Percentiles rank a stretch among this genome's conserved stretches.
Conservation (phyloP, 2,113 vertebrate species). For the Tragulus kanchil region DNA sequence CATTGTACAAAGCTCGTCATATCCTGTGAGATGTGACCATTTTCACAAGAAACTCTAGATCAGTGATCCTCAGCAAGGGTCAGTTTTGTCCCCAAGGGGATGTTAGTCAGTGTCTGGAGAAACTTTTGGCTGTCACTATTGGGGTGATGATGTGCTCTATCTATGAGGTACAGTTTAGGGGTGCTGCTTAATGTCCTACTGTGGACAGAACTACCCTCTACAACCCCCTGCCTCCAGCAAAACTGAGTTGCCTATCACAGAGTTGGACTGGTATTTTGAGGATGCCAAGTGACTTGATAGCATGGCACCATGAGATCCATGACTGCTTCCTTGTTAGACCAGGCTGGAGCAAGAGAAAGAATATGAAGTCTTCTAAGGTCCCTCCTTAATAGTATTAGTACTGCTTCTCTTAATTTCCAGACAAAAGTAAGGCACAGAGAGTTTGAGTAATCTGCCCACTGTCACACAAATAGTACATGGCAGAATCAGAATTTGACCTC, state of each 20-base stretch:
- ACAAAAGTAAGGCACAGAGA: neutral
- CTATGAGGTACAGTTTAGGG: neutral
- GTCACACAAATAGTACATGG: neutral
- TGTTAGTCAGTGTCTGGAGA: neutral
- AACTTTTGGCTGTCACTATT: neutral
- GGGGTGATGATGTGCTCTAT: neutral
- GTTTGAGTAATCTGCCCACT: neutral
- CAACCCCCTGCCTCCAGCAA: neutral
- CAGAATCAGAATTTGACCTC: neutral
- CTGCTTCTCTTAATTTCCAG: too few relatives aligned
- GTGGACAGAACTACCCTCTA: neutral
- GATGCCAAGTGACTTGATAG: neutral
- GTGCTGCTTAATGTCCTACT: neutral
- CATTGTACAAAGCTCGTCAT: neutral
- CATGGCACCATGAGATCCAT: fast-evolving
- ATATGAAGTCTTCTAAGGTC: neutral
- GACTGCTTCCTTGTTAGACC: neutral
- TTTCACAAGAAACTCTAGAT: neutral
- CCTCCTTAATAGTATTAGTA: too few relatives aligned
- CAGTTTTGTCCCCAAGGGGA: neutral
- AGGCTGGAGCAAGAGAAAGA: neutral
- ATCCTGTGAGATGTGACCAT: neutral
- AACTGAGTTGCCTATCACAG: neutral
- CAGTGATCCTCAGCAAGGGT: neutral
- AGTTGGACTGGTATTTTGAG: neutral